Percentiles rank a stretch among this genome's conserved stretches.
Conservation (phyloP, 2,888 invertebrate genomes). For the Parthenolecanium corni region DNA sequence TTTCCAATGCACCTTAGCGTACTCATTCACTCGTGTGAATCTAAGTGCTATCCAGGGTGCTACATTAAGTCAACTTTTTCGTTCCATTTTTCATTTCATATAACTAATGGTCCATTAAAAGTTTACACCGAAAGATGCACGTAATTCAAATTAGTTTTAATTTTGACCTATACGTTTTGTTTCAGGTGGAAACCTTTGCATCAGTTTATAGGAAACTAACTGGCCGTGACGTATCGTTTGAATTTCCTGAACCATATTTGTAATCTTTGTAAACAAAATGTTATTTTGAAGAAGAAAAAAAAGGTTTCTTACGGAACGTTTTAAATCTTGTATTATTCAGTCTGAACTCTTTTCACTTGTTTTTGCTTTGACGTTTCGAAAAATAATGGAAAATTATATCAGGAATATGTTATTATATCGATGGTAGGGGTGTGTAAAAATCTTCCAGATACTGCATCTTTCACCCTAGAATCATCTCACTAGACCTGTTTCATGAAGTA, state of each 20-base stretch:
- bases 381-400: neutral
- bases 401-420: neutral
- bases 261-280: slow-evolving; percentile 41
- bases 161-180: slow-evolving; percentile 36
- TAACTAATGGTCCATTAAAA: slow-evolving; percentile 12
- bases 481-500: no score
- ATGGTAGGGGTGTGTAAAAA: no score
- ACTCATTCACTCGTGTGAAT: neutral
- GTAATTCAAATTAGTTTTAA: neutral
- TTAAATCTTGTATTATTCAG: neutral
- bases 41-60: slow-evolving; percentile 20
- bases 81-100: slow-evolving; percentile 6
- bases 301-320: slow-evolving; percentile 9
- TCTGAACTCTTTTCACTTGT: neutral
- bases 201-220: slow-evolving; percentile 98
- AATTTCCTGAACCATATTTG: slow-evolving; percentile 97
- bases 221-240: slow-evolving; percentile 96
- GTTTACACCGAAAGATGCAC: slow-evolving; percentile 4
- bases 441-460: no score
- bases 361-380: no score
- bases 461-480: no score
- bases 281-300: slow-evolving; percentile 2
- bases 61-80: slow-evolving; percentile 17
- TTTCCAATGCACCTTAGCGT: slow-evolving; percentile 1
- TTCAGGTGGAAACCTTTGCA: slow-evolving; percentile 92